Evolutionary conservation across 2,113 vertebrate genomes (phyloP), one percentile per base, ranked within the genome.

Genomic region (Cyrtonyx montezumae): DNA sequence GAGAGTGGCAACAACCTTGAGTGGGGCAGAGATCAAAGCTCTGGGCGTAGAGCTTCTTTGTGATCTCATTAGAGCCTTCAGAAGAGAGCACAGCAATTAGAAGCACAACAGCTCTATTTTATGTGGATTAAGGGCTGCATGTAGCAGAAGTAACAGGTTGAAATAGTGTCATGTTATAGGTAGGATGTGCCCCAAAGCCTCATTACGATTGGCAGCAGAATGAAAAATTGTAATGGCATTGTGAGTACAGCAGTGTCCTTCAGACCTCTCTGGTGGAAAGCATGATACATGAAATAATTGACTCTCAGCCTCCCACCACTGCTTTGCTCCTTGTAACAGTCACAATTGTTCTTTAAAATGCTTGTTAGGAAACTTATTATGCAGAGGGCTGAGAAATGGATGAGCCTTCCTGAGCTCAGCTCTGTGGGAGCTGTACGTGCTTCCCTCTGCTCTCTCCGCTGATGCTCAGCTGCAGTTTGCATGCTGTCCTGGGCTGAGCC

Each of bases 31-130:
- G 87, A 96, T 93, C 73, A 95, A 93, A 91, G 87, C 90, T 55
- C 26, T 37, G 87, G 61, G 82, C 78, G 92, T 80, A 45, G 46
- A 84, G 87, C 77, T 96, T 94, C 7, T 12, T 89, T 71, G 79
- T 88, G 79, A 91, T 92, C 91, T 94, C 87, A 94, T 95, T 92
- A 91, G 86, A 70, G 74, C 84, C 67, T 94, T 94, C 65, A 78
- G 46, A 63, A 83, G 84, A 83, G 73, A 75, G 46, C 61, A 15
- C 55, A 78, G 87, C 90, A 94, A 85, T 55, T 42, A 67, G 78
- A 87, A 81, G 56, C 88, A 81, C 67, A 95, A 59, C 56, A 84
- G 42, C 59, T 85, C 25, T 74, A 70, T 85, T 34, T 87, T 85
- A 40, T 28, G 69, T 82, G 82, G 87, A 95, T 95, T 95, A 96